These are phyloP conservation scores for Stenchaetothrips biformis DNA, from an alignment of 2,888 invertebrate genomes.

Conservation along the genomic window DNA sequence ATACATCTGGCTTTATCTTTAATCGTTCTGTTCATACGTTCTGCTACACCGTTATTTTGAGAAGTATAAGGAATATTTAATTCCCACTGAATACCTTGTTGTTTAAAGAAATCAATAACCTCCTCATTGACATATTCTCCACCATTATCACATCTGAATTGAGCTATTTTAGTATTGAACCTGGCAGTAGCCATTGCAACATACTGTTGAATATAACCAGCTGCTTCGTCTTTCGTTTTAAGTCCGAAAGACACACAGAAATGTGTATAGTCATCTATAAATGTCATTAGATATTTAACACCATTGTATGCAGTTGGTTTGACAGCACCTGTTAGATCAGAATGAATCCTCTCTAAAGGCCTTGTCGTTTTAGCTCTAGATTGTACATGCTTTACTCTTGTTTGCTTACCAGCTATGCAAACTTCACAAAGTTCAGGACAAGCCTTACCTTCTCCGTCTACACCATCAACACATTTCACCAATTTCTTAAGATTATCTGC, in stretches of 20 bases:
- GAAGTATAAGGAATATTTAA: background rate
- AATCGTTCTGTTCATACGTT: background rate
- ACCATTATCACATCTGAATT: slow-evolving; percentile 1
- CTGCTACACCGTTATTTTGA: background rate
- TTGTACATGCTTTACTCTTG: no score
- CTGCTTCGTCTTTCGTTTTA: background rate
- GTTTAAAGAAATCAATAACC: background rate
- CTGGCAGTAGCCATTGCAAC: no score
- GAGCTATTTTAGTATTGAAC: background rate
- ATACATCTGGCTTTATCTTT: slow-evolving; percentile 5
- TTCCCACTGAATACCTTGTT: background rate
- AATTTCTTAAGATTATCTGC: no score
- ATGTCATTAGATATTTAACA: background rate
- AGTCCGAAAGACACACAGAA: background rate
- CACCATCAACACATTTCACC: no score
- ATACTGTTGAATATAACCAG: background rate
- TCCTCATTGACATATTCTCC: background rate
- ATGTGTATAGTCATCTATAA: background rate
- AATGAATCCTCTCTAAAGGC: no score
- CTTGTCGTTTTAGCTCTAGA: no score
- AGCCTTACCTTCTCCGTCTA: no score
- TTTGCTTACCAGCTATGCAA: no score
- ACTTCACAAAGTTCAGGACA: no score
- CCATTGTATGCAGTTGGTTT: no score
- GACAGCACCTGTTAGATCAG: no score